Evolutionary conservation across 2,113 vertebrate species (phyloP).

Genomic region (Baryphthengus martii): DNA sequence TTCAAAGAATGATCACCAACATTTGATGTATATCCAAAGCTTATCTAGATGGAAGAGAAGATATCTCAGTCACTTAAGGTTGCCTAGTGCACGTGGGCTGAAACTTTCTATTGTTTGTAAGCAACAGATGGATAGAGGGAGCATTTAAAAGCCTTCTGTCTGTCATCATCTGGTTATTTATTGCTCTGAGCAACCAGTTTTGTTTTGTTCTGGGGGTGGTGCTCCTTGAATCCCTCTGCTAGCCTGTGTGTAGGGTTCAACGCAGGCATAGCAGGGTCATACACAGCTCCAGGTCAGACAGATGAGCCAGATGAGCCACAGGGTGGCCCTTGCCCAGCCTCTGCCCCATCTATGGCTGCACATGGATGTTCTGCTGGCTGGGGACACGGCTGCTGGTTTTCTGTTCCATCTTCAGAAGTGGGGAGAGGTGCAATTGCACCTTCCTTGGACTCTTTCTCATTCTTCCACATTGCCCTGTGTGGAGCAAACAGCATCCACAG

Average conservation of each 20-base stretch:
- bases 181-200: background rate
- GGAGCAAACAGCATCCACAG: background rate
- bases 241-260: background rate
- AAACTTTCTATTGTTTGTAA: background rate
- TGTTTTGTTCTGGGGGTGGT: background rate
- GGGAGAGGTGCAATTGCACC: background rate
- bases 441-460: background rate
- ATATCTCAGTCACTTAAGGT: background rate
- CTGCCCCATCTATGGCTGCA: background rate
- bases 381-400: background rate
- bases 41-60: background rate
- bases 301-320: background rate
- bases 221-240: background rate
- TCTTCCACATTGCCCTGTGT: background rate
- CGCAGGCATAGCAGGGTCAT: background rate
- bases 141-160: background rate
- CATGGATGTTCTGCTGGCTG: background rate
- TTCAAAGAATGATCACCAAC: background rate
- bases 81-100: background rate
- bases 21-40: background rate
- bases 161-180: background rate
- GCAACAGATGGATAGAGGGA: background rate
- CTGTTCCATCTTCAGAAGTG: background rate
- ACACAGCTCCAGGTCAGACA: background rate
- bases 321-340: background rate